Base-by-base conservation (phyloP, 92 coral and sea anemone genomes). In the Pocillopora grandis region DNA sequence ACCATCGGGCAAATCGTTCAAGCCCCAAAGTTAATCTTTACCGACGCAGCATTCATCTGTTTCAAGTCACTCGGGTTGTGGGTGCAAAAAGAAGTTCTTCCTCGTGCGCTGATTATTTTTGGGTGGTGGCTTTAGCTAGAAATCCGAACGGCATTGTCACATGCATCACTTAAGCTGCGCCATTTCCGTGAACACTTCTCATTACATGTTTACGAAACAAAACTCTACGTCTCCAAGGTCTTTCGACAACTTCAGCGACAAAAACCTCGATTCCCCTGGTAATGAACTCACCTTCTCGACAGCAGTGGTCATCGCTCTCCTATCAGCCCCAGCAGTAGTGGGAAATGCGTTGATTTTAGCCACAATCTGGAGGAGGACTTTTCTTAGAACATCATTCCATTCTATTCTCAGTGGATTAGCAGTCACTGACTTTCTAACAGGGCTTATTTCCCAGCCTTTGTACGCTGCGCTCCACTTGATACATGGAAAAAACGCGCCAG, bases 401-500 rank as follows among this genome's bases (percentile, higher is more conserved):
- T 12, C 62, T 9, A 18, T 78, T 36, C 72, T 78, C 6, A 48
- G 72, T 62, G 82, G 72, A 37, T 62, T 78, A 49, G 82, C 82
- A 21, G 17, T 62, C 10, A n/a, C 72, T 37, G 82, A 78, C 64
- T 63, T 78, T 9, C 62, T 70, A 20, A 78, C 82, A 6, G 82
- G 82, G 17, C 72, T 63, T 6, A 63, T 63, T n/a, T 17, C 19
- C 36, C 58, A 37, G 18, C 60, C 58, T 48, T 14, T 48, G 10
- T 12, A 7, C 18, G 76, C n/a, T 72, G 11, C 60, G n/a, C 2
- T 16, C 66, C 9, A 1, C 16, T 27, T 58, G 20, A 12, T 61
- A 11, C 10, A 67, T n/a, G 7, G 12, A 20, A 36, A 33, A 67
- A n/a, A 20, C 5, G 10, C 36, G 72, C 5, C 15, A 67, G 33